Conservation (phyloP, 2,888 invertebrate species). For the Rotaria socialis region DNA sequence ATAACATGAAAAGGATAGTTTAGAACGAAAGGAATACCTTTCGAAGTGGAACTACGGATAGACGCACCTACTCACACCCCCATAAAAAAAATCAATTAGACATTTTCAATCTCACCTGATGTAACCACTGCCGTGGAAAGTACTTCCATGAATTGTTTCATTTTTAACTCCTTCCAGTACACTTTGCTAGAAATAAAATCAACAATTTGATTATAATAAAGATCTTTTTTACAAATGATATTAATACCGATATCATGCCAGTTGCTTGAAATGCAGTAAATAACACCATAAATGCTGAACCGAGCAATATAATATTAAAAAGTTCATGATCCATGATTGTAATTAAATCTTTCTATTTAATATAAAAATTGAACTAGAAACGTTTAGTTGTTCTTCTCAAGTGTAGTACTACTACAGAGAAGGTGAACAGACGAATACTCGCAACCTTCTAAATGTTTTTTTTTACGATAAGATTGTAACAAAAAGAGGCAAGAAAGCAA, state of each 20-base stretch:
- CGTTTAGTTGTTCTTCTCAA: background rate
- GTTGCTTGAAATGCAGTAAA: constrained; percentile 96
- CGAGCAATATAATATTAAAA: constrained; percentile 79
- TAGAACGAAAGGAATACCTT: too few relatives aligned
- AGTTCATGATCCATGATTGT: background rate
- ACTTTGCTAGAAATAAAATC: constrained; percentile 70
- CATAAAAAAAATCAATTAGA: background rate
- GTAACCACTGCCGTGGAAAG: constrained; percentile 78
- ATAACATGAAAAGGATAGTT: too few relatives aligned
- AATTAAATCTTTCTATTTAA: background rate
- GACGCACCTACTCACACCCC: too few relatives aligned
- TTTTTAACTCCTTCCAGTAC: constrained; percentile 73
- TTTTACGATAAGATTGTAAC: background rate
- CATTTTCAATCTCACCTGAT: constrained; percentile 58
- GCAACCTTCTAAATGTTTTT: background rate
- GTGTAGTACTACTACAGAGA: too few relatives aligned
- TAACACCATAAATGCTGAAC: constrained; percentile 88
- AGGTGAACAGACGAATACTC: background rate
- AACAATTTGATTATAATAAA: constrained; percentile 49
- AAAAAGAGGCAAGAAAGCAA: background rate
- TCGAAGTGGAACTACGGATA: too few relatives aligned
- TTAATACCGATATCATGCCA: constrained; percentile 70
- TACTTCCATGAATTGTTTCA: constrained; percentile 49
- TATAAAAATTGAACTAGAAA: background rate
- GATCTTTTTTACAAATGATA: constrained; percentile 52